Conservation (phyloP, 2,113 vertebrate species). For the Nothocercus julius region DNA sequence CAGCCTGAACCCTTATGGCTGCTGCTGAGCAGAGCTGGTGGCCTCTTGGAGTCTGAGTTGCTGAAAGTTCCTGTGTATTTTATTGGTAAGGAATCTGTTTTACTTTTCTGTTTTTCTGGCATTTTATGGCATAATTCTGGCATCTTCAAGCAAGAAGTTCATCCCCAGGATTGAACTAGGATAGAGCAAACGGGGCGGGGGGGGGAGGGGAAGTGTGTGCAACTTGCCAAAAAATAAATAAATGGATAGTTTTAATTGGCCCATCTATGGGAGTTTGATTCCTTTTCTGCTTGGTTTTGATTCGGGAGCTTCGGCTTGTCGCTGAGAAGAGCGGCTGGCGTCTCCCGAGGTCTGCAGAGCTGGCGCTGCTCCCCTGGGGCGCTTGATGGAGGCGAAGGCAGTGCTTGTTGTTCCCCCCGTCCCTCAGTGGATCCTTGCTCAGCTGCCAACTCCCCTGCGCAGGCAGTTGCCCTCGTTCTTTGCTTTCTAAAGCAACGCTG, state of each 20-base stretch:
- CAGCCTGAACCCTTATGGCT: slow-evolving; percentile 47
- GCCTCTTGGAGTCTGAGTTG: slow-evolving; percentile 16
- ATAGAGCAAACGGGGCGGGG: background rate
- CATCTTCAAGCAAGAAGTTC: slow-evolving; percentile 41
- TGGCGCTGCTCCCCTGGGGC: background rate
- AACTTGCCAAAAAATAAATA: background rate
- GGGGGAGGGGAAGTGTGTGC: too few species aligned
- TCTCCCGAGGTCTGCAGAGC: background rate
- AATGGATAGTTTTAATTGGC: background rate
- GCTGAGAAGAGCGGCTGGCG: background rate
- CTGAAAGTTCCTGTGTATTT: slow-evolving; percentile 24
- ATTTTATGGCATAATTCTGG: slow-evolving; percentile 42
- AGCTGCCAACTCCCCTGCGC: background rate
- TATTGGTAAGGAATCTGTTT: slow-evolving; percentile 49
- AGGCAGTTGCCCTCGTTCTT: background rate
- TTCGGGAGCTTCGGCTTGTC: background rate
- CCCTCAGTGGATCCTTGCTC: background rate
- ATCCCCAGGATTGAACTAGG: background rate
- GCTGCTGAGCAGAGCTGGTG: slow-evolving; percentile 47
- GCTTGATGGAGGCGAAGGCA: rapidly evolving
- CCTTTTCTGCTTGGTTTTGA: background rate
- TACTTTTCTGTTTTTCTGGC: slow-evolving; percentile 44
- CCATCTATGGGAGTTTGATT: background rate
- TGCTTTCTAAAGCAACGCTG: background rate
- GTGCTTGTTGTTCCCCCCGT: background rate